Conservation (phyloP, 2,888 invertebrate species). For the Hydrotaea cyrtoneurina region DNA sequence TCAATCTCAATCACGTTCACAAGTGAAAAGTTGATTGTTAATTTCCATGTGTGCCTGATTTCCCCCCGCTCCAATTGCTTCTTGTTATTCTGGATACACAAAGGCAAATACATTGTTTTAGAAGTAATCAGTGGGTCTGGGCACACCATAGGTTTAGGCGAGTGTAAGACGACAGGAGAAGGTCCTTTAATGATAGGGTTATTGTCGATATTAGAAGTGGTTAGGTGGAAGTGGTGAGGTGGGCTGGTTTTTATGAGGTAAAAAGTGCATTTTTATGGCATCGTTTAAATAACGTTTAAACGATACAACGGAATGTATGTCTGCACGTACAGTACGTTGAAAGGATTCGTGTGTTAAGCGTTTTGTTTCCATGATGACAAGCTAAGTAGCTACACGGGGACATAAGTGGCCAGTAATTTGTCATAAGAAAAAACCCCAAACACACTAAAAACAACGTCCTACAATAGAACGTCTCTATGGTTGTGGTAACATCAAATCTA, state of each 20-base stretch:
- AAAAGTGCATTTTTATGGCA: constrained; percentile 51
- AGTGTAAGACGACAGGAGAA: constrained; percentile 22
- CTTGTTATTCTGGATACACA: not conserved
- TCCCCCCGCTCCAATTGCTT: not conserved
- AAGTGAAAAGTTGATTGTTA: constrained; percentile 63
- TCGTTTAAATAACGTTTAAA: not conserved
- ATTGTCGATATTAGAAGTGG: not conserved
- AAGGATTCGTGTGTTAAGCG: not conserved
- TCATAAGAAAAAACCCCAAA: constrained; percentile 33
- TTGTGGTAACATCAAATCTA: not conserved
- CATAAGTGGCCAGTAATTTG: constrained; percentile 23
- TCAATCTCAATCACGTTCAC: constrained; percentile 53
- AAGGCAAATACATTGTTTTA: not conserved
- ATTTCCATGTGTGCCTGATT: constrained; percentile 41
- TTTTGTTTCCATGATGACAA: constrained; percentile 16
- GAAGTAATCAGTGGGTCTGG: not conserved
- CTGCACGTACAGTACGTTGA: not conserved
- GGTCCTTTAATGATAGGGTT: constrained; percentile 38
- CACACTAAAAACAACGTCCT: constrained; percentile 14
- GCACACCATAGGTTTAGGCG: not conserved
- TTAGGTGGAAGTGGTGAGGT: not conserved
- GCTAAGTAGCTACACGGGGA: not conserved
- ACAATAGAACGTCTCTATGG: no score
- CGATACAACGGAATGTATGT: not conserved
- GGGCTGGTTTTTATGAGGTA: not conserved